Conservation (phyloP, 1,140 invertebrate species). For the Drosophila virilis region DNA sequence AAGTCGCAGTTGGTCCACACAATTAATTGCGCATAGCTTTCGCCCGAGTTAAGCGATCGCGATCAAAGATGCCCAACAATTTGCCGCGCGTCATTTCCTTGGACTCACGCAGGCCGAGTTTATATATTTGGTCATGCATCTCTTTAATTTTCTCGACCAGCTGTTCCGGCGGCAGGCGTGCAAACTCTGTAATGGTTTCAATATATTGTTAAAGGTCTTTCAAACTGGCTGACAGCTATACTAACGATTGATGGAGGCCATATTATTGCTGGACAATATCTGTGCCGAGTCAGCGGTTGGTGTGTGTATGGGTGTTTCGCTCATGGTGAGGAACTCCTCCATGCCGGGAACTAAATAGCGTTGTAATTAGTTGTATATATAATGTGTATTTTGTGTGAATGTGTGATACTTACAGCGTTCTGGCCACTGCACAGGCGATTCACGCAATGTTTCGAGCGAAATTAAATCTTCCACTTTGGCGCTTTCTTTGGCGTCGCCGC, state of each 20-base stretch:
- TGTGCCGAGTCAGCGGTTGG: conserved; percentile 86
- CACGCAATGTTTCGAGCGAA: conserved; percentile 94
- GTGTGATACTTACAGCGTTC: conserved; percentile 91
- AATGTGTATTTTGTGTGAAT: background rate
- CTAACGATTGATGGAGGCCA: conserved; percentile 90
- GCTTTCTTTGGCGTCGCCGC: conserved; percentile 20
- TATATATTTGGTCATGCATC: conserved; percentile 96
- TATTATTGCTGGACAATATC: conserved; percentile 88
- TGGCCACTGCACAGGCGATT: conserved; percentile 96
- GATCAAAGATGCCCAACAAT: conserved; percentile 93
- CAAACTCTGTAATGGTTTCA: conserved; percentile 88
- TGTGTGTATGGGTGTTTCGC: conserved; percentile 84
- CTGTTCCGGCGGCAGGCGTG: conserved; percentile 90
- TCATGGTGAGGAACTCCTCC: conserved; percentile 88
- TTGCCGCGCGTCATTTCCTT: conserved; percentile 98
- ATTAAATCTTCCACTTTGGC: conserved; percentile 85
- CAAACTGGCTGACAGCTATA: background rate
- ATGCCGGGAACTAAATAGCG: conserved; percentile 89
- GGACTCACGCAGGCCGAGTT: conserved; percentile 96
- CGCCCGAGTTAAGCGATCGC: conserved; percentile 13
- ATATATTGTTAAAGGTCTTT: background rate
- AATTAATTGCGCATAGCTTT: conserved; percentile 5
- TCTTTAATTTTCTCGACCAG: conserved; percentile 96
- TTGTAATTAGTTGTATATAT: background rate
- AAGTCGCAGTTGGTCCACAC: background rate